Base-by-base conservation (phyloP, 2,113 vertebrate genomes). In the Varanus komodoensis region DNA sequence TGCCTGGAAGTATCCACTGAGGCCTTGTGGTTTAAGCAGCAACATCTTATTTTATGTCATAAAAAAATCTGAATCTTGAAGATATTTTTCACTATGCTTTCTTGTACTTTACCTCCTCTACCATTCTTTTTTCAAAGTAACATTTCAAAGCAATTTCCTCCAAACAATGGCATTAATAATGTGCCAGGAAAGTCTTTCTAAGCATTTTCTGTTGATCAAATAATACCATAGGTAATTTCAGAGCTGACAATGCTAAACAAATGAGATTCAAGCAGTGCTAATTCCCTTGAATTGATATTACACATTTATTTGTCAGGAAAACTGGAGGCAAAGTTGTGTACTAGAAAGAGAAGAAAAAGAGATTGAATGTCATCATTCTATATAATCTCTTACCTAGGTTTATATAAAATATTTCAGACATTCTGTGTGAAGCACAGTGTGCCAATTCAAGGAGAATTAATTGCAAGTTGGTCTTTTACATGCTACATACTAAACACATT, bases 201-300 rank as follows among this genome's bases (percentile, higher is more conserved):
- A 34, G 12, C 61, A 74, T 77, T 11, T 3, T 15, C 14, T 64
- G 79, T 87, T 89, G 61, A 88, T 92, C 91, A 92, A 91, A 74
- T 78, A 91, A 74, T 78, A 34, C 23, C 6, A 19, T 89, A 92
- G 80, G 87, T 82, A 89, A 91, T 93, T 92, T 89, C 34, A 86
- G 15, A 73, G 74, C 52, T 88, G 91, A 73, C 83, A 87, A 57
- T 64, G 71, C 77, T 90, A 87, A 64, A 91, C 57, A 91, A 93
- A 90, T 54, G 27, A 81, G 91, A 90, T 86, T 89, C 48, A 86
- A 90, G 74, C n/a, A 64, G 23, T 38, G 91, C 89, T 90, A 79
- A 92, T 89, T 93, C 92, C 52, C 52, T 86, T 79, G 82, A 92
- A 92, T 38, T 93, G 89, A 90, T 91, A 94, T 44, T 82, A 87